A percentile compares a stretch with the other conserved stretches of the same genome.
Evolutionary conservation across 1,140 invertebrate species (phyloP).

Genomic region (Zaprionus tsacasi): DNA sequence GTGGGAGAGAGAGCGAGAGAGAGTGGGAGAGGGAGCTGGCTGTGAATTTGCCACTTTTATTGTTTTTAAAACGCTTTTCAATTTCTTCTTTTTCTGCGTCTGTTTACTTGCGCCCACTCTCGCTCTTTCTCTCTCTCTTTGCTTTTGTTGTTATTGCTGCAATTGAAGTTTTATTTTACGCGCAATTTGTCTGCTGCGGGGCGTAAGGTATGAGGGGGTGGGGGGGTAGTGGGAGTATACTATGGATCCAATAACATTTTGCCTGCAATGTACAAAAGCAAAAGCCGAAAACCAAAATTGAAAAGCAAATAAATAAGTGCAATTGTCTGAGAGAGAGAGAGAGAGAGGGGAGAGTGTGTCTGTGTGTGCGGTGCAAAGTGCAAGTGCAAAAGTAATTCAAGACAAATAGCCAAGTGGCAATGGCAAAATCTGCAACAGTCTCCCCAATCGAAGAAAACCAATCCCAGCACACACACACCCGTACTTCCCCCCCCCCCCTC

Average conservation of each 20-base stretch:
- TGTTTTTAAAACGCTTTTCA: constrained; percentile 61
- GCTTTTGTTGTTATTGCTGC: constrained; percentile 46
- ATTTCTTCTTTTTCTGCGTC: constrained; percentile 31
- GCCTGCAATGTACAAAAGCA: constrained; percentile 45
- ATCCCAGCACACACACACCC: constrained; percentile 13
- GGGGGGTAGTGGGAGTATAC: not conserved
- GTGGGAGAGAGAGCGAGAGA: not conserved
- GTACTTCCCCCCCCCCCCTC: not conserved
- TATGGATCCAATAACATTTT: constrained; percentile 35
- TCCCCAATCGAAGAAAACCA: constrained; percentile 28
- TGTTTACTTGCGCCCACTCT: not conserved
- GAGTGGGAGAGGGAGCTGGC: constrained; percentile 1
- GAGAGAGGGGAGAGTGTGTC: not conserved
- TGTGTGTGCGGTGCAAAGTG: constrained; percentile 33
- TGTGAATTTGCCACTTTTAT: constrained; percentile 59
- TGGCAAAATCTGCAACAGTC: constrained; percentile 49
- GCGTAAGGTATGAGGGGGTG: not conserved
- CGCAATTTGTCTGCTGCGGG: constrained; percentile 50
- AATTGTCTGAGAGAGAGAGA: constrained; percentile 10
- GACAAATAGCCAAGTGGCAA: constrained; percentile 48
- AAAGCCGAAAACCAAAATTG: constrained; percentile 54
- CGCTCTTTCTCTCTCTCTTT: not conserved
- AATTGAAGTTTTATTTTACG: constrained; percentile 58
- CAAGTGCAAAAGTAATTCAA: constrained; percentile 53
- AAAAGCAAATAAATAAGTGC: constrained; percentile 58